These are phyloP conservation scores for Lobophora halterata DNA, from an alignment of 2,888 invertebrate species.

Conservation along the genomic window DNA sequence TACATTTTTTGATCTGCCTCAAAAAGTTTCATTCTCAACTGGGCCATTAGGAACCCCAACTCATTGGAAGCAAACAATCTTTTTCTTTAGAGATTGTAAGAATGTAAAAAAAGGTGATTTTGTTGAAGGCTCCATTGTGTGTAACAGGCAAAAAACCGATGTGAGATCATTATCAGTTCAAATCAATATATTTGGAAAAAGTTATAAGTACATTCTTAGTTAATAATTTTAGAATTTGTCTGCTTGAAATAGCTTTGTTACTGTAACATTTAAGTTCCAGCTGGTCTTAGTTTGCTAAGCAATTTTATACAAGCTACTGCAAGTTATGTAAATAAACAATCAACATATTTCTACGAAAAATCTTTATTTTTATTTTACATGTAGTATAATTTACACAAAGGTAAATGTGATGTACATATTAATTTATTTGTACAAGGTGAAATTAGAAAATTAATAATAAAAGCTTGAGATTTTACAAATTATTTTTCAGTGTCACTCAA, in stretches of 20 bases:
- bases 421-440: constrained; percentile 64
- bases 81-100: constrained; percentile 88
- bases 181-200: constrained; percentile 83
- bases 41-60: constrained; percentile 88
- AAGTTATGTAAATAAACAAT: constrained; percentile 33
- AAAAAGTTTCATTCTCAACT: constrained; percentile 87
- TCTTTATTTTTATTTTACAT: constrained; percentile 76
- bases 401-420: constrained; percentile 54
- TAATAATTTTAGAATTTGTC: constrained; percentile 64
- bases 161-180: constrained; percentile 86
- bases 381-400: constrained; percentile 61
- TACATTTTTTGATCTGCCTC: constrained; percentile 88
- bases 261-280: constrained; percentile 5
- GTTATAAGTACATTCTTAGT: constrained; percentile 83
- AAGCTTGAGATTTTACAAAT: constrained; percentile 53
- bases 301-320: constrained; percentile 19
- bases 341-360: constrained; percentile 69
- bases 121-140: constrained; percentile 85
- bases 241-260: constrained; percentile 4
- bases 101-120: constrained; percentile 84
- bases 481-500: constrained; percentile 29
- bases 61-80: constrained; percentile 97
- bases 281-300: constrained; percentile 21
- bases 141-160: constrained; percentile 87
- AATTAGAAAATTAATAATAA: constrained; percentile 48